Evolutionary conservation across 1,140 invertebrate genomes (phyloP).

Genomic region (Sesamia nonagrioides): DNA sequence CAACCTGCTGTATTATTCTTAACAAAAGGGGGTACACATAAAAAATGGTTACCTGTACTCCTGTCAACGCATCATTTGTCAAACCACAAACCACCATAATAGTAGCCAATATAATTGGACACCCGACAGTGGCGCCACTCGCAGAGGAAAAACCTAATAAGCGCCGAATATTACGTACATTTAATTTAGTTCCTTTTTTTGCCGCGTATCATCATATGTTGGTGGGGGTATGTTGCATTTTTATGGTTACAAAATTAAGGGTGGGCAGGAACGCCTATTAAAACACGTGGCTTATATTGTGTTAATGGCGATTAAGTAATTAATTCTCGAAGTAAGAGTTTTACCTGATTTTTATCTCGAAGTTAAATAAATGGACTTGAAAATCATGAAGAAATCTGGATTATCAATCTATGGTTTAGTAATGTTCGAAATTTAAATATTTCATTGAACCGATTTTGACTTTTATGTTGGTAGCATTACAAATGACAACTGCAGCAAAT

Average conservation of each 20-base stretch:
- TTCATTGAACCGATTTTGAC: no score
- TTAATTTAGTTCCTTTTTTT: neutral
- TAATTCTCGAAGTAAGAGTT: no score
- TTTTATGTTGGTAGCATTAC: no score
- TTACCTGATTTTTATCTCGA: no score
- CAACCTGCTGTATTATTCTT: neutral
- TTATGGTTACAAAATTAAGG: neutral
- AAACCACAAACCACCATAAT: neutral
- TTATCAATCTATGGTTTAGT: no score
- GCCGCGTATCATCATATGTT: neutral
- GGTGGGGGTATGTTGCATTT: neutral
- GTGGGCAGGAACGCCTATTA: neutral
- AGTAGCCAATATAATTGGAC: neutral
- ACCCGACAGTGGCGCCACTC: neutral
- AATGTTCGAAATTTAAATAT: no score
- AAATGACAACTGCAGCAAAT: no score
- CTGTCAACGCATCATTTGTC: conserved; percentile 60
- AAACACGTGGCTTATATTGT: neutral
- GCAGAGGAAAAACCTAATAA: neutral
- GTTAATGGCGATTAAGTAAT: no score
- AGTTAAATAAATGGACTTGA: no score
- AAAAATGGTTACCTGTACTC: conserved; percentile 53
- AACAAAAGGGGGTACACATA: neutral
- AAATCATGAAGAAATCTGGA: no score
- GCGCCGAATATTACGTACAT: neutral